phyloP scores from a whole-genome alignment of 1,140 invertebrate species.

The Papilio machaon region DNA sequence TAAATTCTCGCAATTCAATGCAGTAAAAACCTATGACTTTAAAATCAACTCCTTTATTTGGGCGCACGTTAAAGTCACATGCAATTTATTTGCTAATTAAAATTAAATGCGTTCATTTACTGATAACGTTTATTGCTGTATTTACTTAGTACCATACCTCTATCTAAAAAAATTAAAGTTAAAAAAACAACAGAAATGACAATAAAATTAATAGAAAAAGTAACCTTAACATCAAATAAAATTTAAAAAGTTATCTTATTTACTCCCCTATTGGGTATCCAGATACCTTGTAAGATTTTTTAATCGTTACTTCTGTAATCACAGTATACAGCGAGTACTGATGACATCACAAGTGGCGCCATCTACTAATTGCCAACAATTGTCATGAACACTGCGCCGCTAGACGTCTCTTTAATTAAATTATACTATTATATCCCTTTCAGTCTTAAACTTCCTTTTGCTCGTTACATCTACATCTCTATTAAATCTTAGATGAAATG shows the following conservation, averaged over 20 bases:
- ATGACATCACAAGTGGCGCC: conserved; percentile 74
- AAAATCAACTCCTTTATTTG: conserved; percentile 37
- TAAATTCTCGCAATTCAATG: conserved; percentile 7
- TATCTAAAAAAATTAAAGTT: no score
- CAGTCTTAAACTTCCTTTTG: conserved; percentile 17
- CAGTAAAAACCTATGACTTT: conserved; percentile 20
- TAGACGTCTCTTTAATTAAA: conserved; percentile 46
- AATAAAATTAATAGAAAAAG: no score
- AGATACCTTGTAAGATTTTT: background rate
- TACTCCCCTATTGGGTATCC: no score
- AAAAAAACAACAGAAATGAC: no score
- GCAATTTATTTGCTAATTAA: conserved; percentile 22
- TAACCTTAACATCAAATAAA: no score
- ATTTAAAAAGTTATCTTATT: no score
- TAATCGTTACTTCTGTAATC: background rate
- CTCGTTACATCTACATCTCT: background rate
- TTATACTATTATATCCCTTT: conserved; percentile 45
- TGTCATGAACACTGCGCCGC: conserved; percentile 59
- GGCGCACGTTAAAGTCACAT: background rate
- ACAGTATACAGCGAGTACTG: background rate
- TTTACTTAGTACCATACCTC: background rate
- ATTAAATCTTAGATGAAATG: background rate
- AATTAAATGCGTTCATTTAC: background rate
- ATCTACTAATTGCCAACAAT: conserved; percentile 72
- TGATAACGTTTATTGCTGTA: background rate